Evolutionary conservation across 1,140 invertebrate genomes (phyloP).

Genomic region (Pogonomyrmex californicus): DNA sequence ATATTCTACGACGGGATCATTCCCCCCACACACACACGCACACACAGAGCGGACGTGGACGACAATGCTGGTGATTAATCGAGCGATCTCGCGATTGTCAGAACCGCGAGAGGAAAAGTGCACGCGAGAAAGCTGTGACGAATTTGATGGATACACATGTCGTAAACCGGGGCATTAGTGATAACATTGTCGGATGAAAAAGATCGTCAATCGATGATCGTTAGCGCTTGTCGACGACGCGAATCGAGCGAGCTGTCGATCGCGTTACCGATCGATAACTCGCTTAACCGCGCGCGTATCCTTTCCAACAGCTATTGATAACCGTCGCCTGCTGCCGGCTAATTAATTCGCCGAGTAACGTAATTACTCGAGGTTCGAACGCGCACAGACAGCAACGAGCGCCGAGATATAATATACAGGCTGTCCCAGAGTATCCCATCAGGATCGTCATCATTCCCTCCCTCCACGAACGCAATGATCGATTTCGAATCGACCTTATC

Average conservation of each 20-base stretch:
- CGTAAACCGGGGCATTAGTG: neutral
- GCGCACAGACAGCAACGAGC: slow-evolving; percentile 29
- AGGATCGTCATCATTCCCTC: neutral
- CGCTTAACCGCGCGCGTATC: slow-evolving; percentile 64
- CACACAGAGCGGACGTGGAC: neutral
- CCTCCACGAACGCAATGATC: neutral
- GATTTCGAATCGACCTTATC: neutral
- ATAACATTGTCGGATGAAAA: neutral
- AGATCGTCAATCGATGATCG: slow-evolving; percentile 62
- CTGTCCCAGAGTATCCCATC: slow-evolving; percentile 11
- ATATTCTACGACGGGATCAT: too few species aligned
- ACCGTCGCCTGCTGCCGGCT: slow-evolving; percentile 79
- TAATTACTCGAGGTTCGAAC: slow-evolving; percentile 78
- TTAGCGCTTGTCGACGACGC: slow-evolving; percentile 45
- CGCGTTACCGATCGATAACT: slow-evolving; percentile 70
- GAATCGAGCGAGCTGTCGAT: slow-evolving; percentile 49
- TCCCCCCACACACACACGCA: too few species aligned
- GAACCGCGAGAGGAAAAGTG: neutral
- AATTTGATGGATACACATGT: slow-evolving; percentile 29
- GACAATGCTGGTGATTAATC: slow-evolving; percentile 10
- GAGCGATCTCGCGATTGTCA: neutral
- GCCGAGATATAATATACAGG: slow-evolving; percentile 50
- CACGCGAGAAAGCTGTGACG: neutral
- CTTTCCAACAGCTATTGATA: slow-evolving; percentile 77
- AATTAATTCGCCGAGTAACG: slow-evolving; percentile 83